These are phyloP conservation scores for Empidonax alnorum DNA, from an alignment of 2,113 vertebrate genomes.

Conservation along the genomic window DNA sequence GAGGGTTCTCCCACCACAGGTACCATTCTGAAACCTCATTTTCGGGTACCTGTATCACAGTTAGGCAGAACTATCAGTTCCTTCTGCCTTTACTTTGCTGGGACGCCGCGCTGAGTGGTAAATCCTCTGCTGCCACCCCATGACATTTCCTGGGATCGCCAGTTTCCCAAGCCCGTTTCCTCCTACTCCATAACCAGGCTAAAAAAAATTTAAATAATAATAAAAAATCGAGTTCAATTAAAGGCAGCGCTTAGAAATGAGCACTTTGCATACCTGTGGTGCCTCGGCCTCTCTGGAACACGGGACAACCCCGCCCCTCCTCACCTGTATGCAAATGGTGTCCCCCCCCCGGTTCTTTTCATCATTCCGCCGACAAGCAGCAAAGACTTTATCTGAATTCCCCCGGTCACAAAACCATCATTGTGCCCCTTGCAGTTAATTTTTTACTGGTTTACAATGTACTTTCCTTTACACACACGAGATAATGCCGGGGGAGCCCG, in stretches of 20 bases:
- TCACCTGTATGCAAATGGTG: constrained; percentile 81
- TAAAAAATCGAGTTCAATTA: neutral
- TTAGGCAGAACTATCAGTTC: neutral
- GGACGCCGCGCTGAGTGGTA: neutral
- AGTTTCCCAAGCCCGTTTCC: neutral
- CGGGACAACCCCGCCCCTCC: neutral
- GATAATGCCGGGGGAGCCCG: constrained; percentile 59
- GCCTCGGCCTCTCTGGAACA: neutral
- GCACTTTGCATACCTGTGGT: constrained; percentile 55
- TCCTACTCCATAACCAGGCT: neutral
- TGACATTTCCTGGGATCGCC: constrained; percentile 1
- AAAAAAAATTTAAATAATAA: neutral
- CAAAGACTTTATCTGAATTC: constrained; percentile 68
- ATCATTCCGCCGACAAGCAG: constrained; percentile 57
- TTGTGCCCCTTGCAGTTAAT: constrained; percentile 79
- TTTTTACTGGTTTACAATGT: constrained; percentile 74
- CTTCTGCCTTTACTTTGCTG: neutral
- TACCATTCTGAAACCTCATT: neutral
- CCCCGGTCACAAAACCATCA: constrained; percentile 61
- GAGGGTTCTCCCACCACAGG: neutral
- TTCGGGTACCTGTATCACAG: neutral
- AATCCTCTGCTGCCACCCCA: constrained; percentile 74
- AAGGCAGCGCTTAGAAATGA: neutral
- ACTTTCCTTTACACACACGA: constrained; percentile 39
- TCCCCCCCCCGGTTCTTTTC: constrained; percentile 35